Evolutionary conservation across 2,888 invertebrate species (phyloP).

Genomic region (Peribatodes rhomboidaria): DNA sequence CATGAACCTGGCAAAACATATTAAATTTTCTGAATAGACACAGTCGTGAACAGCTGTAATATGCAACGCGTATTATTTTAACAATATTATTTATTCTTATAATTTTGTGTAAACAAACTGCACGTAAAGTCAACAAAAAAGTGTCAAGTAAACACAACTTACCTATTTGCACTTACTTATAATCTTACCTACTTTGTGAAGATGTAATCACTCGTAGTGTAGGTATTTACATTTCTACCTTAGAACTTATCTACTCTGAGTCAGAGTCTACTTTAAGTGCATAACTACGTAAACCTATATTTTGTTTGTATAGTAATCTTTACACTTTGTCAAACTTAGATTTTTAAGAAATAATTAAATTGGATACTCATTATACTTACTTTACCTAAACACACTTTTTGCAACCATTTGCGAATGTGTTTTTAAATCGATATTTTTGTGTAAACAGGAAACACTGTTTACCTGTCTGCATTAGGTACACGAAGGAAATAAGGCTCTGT

Average conservation of each 20-base stretch:
- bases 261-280: background rate
- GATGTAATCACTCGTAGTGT: background rate
- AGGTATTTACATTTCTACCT: background rate
- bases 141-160: slow-evolving; percentile 6
- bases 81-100: too few species aligned
- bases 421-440: background rate
- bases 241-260: background rate
- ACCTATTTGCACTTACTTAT: background rate
- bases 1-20: too few species aligned
- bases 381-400: background rate
- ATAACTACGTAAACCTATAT: too few species aligned
- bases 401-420: background rate
- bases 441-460: too few species aligned
- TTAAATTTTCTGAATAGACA: too few species aligned
- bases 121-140: slow-evolving; percentile 1
- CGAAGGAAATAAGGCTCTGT: too few species aligned
- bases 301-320: background rate
- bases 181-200: too few species aligned
- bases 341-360: background rate
- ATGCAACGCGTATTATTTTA: too few species aligned
- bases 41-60: too few species aligned
- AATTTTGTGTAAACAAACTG: background rate
- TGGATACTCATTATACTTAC: background rate
- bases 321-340: background rate
- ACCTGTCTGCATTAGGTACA: too few species aligned